phyloP scores from a whole-genome alignment of 1,140 invertebrate species.

The Drosophila tsacasi region DNA sequence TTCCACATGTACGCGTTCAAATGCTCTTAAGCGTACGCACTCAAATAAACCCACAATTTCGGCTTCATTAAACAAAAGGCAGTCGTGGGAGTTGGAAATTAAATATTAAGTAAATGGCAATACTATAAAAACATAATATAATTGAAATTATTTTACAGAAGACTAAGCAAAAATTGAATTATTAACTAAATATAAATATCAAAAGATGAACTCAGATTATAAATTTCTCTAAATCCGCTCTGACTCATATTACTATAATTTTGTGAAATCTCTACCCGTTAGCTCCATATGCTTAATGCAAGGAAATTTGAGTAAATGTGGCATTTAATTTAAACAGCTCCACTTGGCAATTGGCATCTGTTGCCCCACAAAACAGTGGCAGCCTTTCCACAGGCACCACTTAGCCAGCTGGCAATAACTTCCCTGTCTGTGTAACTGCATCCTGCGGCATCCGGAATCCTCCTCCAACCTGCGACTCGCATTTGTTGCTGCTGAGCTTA shows the following conservation, averaged over 20 bases:
- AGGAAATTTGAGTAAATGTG: slow-evolving; percentile 50
- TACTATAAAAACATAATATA: too few relatives aligned
- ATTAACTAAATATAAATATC: not conserved
- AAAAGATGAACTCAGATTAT: too few relatives aligned
- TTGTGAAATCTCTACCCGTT: not conserved
- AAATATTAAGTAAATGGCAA: too few relatives aligned
- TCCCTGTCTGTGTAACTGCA: not conserved
- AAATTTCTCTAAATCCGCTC: not conserved
- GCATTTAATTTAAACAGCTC: slow-evolving; percentile 41
- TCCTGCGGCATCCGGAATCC: not conserved
- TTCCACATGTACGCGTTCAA: slow-evolving; percentile 73
- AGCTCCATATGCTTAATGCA: slow-evolving; percentile 66
- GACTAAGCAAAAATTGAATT: not conserved
- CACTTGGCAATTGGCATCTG: slow-evolving; percentile 38
- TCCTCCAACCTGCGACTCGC: slow-evolving; percentile 7
- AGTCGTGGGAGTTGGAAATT: not conserved
- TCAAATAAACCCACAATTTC: slow-evolving; percentile 55
- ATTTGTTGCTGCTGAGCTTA: slow-evolving; percentile 26
- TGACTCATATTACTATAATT: too few relatives aligned
- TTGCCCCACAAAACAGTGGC: slow-evolving; percentile 5
- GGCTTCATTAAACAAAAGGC: slow-evolving; percentile 79
- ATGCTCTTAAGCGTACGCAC: slow-evolving; percentile 10
- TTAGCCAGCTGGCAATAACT: slow-evolving; percentile 28
- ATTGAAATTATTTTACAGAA: not conserved
- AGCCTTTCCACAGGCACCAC: slow-evolving; percentile 29